A percentile compares a stretch with the other conserved stretches of the same genome.
These are phyloP conservation scores for Miltochrista miniata DNA, from an alignment of 2,888 invertebrate genomes.

Conservation along the genomic window DNA sequence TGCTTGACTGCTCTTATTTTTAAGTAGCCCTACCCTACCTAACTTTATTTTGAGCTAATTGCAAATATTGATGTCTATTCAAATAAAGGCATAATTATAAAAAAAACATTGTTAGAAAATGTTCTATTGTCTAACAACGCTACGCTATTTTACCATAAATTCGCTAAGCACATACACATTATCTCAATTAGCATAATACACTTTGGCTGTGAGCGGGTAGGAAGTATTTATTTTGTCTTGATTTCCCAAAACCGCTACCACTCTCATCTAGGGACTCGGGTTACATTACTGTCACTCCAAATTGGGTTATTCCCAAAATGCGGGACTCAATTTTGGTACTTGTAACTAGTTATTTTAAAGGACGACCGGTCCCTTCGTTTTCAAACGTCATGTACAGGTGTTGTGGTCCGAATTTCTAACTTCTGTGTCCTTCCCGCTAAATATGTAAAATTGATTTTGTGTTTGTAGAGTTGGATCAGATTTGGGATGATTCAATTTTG, in stretches of 20 bases:
- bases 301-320: slow-evolving; percentile 54
- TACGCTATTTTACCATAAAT: background rate
- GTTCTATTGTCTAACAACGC: background rate
- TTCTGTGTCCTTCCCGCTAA: slow-evolving; percentile 21
- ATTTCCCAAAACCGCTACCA: slow-evolving; percentile 12
- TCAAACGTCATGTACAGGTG: slow-evolving; percentile 61
- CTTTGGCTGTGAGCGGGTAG: slow-evolving; percentile 9
- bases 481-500: background rate
- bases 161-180: too few species aligned
- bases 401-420: slow-evolving; percentile 41
- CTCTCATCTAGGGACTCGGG: slow-evolving; percentile 18
- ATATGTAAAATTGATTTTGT: slow-evolving; percentile 35
- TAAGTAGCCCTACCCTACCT: too few species aligned
- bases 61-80: background rate
- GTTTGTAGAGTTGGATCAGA: background rate
- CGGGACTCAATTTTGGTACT: slow-evolving; percentile 56
- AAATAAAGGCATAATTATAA: background rate
- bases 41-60: background rate
- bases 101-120: too few species aligned
- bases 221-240: slow-evolving; percentile 17
- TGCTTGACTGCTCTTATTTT: too few species aligned
- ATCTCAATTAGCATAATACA: slow-evolving; percentile 19
- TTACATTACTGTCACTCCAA: slow-evolving; percentile 43
- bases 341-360: slow-evolving; percentile 57
- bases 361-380: slow-evolving; percentile 40